phyloP scores from a whole-genome alignment of 2,113 vertebrate genomes.

The Aphyosemion australe region DNA sequence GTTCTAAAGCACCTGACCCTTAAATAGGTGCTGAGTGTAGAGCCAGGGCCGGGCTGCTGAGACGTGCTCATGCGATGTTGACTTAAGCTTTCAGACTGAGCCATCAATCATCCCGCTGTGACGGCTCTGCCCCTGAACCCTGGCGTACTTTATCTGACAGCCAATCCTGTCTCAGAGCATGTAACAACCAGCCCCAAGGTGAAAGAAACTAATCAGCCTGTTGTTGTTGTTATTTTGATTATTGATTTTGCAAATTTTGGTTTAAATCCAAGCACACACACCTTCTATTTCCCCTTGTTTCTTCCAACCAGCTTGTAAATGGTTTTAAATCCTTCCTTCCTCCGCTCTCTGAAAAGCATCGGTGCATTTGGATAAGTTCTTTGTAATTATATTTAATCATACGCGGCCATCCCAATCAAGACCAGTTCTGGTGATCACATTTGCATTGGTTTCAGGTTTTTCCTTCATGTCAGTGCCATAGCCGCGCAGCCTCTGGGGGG shows the following conservation, averaged over 20 bases:
- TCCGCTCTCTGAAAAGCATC: constrained; percentile 63
- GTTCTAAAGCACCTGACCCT: constrained; percentile 76
- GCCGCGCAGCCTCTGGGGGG: constrained; percentile 52
- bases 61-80: constrained; percentile 81
- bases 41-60: constrained; percentile 55
- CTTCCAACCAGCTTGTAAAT: constrained; percentile 41
- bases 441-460: constrained; percentile 80
- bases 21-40: constrained; percentile 77
- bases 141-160: constrained; percentile 67
- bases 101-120: constrained; percentile 81
- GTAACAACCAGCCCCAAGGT: constrained; percentile 67
- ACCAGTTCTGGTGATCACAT: constrained; percentile 74
- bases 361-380: constrained; percentile 77
- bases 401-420: constrained; percentile 79
- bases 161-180: constrained; percentile 58
- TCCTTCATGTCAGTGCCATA: constrained; percentile 59
- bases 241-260: constrained; percentile 7
- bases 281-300: constrained; percentile 17
- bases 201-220: constrained; percentile 33
- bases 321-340: constrained; percentile 76
- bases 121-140: constrained; percentile 73
- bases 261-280: constrained; percentile 17
- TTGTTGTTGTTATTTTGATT: constrained; percentile 15
- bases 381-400: constrained; percentile 82
- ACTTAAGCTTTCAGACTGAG: constrained; percentile 78